phyloP scores from a whole-genome alignment of 2,888 invertebrate species.

The Papilio gigon region DNA sequence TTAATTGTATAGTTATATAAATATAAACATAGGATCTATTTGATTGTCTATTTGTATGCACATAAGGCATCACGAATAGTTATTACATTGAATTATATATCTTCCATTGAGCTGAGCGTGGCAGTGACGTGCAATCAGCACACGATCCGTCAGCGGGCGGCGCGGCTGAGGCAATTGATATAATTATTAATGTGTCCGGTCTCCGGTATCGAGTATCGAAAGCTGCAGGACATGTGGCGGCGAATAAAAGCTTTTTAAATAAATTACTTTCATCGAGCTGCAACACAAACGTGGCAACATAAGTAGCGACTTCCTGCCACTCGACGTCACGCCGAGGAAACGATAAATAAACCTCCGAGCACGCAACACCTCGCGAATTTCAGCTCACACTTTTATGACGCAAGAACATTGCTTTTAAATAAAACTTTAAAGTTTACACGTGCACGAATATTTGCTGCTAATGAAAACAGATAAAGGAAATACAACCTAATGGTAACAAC shows the following conservation, averaged over 20 bases:
- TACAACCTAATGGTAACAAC: not conserved
- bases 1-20: too few species aligned
- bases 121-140: conserved; percentile 21
- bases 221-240: conserved; percentile 33
- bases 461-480: too few species aligned
- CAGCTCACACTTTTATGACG: conserved; percentile 14
- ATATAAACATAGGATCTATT: too few species aligned
- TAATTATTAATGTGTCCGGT: conserved; percentile 37
- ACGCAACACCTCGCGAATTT: conserved; percentile 43
- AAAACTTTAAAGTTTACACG: conserved; percentile 9
- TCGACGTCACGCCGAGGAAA: conserved; percentile 49
- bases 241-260: conserved; percentile 38
- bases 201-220: conserved; percentile 3
- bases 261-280: conserved; percentile 38
- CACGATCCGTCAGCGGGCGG: conserved; percentile 22
- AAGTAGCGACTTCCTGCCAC: conserved; percentile 56
- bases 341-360: conserved; percentile 51
- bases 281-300: conserved; percentile 42
- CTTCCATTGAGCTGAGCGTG: not conserved
- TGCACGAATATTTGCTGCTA: too few species aligned
- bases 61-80: not conserved
- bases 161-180: conserved; percentile 27
- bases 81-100: not conserved
- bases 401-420: conserved; percentile 23
- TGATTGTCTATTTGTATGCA: too few species aligned